Conservation (phyloP, 2,888 invertebrate species). For the Tetheella fluctuosa region DNA sequence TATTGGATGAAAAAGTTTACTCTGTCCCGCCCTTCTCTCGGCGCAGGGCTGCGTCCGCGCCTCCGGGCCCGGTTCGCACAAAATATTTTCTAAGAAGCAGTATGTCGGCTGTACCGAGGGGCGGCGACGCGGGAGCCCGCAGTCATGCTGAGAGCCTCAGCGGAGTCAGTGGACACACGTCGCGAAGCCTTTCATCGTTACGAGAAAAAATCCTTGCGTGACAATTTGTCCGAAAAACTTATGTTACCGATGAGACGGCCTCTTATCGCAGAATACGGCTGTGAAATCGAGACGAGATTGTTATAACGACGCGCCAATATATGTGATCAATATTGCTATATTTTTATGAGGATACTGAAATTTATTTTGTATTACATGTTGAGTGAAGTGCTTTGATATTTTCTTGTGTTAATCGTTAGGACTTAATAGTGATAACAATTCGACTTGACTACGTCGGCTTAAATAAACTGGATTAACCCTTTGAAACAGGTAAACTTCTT, state of each 20-base stretch:
- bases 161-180: conserved; percentile 79
- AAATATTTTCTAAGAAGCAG: conserved; percentile 78
- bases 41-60: conserved; percentile 76
- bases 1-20: conserved; percentile 77
- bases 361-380: conserved; percentile 64
- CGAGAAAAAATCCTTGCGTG: conserved; percentile 74
- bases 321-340: conserved; percentile 70
- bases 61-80: conserved; percentile 57
- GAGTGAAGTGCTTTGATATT: conserved; percentile 72
- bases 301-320: conserved; percentile 74
- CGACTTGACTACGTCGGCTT: conserved; percentile 25
- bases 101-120: conserved; percentile 78
- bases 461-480: conserved; percentile 27
- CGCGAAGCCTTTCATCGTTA: conserved; percentile 73
- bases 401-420: conserved; percentile 54
- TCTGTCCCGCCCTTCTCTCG: conserved; percentile 71
- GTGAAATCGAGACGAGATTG: conserved; percentile 51
- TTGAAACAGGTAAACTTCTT: conserved; percentile 19
- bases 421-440: conserved; percentile 42
- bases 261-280: conserved; percentile 41
- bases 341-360: conserved; percentile 70
- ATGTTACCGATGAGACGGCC: conserved; percentile 54
- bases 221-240: conserved; percentile 66
- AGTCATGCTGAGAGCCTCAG: conserved; percentile 83
- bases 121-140: conserved; percentile 82